These are phyloP conservation scores for Actias luna DNA, from an alignment of 2,888 invertebrate genomes.

Conservation along the genomic window DNA sequence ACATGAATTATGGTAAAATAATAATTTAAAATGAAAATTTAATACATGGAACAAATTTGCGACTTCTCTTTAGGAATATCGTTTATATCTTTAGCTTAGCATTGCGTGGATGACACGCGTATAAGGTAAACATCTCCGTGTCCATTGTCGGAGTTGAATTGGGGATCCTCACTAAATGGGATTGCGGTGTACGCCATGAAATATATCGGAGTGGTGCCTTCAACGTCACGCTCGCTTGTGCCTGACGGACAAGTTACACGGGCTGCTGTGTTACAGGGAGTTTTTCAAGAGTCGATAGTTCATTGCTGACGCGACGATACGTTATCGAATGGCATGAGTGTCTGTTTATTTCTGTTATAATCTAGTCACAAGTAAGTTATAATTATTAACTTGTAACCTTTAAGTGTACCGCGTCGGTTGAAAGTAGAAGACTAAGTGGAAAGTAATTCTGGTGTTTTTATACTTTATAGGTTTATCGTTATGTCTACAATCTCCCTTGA, in stretches of 20 bases:
- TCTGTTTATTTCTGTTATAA: no score
- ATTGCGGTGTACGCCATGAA: conserved; percentile 40
- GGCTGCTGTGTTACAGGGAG: background rate
- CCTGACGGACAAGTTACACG: conserved; percentile 1
- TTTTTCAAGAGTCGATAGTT: background rate
- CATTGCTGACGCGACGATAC: background rate
- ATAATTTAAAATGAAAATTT: no score
- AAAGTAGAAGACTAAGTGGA: no score
- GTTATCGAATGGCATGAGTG: background rate
- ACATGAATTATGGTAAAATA: no score
- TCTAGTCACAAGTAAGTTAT: no score
- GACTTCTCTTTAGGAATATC: background rate
- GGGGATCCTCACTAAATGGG: conserved; percentile 40
- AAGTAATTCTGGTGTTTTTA: no score
- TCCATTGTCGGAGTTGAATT: conserved; percentile 43
- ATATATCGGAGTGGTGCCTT: conserved; percentile 37
- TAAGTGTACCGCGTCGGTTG: no score
- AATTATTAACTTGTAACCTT: no score
- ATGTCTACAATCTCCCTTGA: no score
- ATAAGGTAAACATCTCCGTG: conserved; percentile 38
- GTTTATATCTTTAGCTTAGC: conserved; percentile 2
- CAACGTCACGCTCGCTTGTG: conserved; percentile 10
- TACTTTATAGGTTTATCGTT: no score
- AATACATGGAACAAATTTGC: background rate
- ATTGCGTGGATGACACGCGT: conserved; percentile 13